phyloP scores from a whole-genome alignment of 2,113 vertebrate genomes.

The Atlantisia rogersi region DNA sequence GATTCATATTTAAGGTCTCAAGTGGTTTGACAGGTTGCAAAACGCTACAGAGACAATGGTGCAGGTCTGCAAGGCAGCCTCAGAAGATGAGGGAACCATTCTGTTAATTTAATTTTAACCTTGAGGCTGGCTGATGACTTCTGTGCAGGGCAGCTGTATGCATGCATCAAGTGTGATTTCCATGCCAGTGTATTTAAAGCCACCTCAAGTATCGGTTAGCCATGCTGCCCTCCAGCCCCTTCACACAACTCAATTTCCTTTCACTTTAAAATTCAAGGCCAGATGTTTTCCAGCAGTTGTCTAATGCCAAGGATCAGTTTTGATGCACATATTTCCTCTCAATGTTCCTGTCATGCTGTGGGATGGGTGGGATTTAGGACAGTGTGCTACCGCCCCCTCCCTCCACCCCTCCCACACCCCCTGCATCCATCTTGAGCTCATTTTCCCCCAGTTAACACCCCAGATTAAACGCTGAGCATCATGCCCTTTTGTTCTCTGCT shows the following conservation, averaged over 20 bases:
- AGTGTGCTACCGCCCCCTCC: background rate
- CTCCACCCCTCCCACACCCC: no score
- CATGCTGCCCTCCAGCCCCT: background rate
- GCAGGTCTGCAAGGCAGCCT: background rate
- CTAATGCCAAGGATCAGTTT: background rate
- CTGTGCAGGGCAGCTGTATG: background rate
- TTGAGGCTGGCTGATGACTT: background rate
- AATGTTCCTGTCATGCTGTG: background rate
- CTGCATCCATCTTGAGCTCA: background rate
- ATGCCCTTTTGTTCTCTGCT: background rate
- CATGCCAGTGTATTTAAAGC: background rate
- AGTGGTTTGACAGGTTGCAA: background rate
- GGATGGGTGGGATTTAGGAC: background rate
- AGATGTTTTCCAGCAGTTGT: background rate
- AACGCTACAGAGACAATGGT: background rate
- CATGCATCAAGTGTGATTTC: accelerated
- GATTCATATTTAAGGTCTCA: background rate
- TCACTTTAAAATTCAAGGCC: background rate
- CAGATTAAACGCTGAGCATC: background rate
- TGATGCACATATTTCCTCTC: background rate
- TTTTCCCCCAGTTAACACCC: background rate
- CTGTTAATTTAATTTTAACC: background rate
- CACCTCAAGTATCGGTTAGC: background rate
- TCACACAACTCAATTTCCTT: background rate
- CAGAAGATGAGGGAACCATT: background rate